These are phyloP conservation scores for Metalampra italica DNA, from an alignment of 2,888 invertebrate genomes.

Conservation along the genomic window DNA sequence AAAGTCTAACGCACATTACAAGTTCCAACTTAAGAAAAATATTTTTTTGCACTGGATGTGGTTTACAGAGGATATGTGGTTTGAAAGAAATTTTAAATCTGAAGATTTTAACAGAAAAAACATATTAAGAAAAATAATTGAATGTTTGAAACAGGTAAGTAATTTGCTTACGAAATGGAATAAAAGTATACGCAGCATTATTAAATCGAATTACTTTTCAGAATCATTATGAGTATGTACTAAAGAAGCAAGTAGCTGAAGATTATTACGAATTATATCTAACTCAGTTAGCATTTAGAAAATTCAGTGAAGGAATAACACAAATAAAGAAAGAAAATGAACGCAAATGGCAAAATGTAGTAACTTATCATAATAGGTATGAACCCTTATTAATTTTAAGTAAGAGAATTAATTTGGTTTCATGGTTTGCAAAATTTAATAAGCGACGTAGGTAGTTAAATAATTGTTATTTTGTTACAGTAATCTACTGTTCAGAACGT, in stretches of 20 bases:
- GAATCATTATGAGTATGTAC: conserved; percentile 59
- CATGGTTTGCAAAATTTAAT: conserved; percentile 3
- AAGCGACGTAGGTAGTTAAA: background rate
- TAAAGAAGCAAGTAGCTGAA: conserved; percentile 83
- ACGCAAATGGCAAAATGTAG: conserved; percentile 63
- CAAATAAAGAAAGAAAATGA: conserved; percentile 65
- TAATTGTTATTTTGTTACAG: conserved; percentile 35
- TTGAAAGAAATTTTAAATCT: conserved; percentile 76
- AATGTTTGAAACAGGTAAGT: conserved; percentile 67
- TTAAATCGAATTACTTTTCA: conserved; percentile 30
- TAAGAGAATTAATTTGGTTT: background rate
- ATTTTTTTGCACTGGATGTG: conserved; percentile 74
- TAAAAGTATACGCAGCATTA: too few species aligned
- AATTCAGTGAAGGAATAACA: conserved; percentile 65
- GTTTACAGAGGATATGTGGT: conserved; percentile 67
- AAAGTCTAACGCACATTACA: conserved; percentile 68
- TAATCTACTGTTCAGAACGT: conserved; percentile 57
- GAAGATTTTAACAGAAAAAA: conserved; percentile 73
- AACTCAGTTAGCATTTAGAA: conserved; percentile 69
- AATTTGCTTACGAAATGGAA: background rate
- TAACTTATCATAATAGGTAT: conserved; percentile 70
- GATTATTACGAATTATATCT: conserved; percentile 84
- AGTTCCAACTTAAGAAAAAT: conserved; percentile 65
- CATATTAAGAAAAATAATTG: conserved; percentile 61
- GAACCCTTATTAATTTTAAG: background rate